phyloP scores from a whole-genome alignment of 2,113 vertebrate genomes.

The Elanoides forficatus region DNA sequence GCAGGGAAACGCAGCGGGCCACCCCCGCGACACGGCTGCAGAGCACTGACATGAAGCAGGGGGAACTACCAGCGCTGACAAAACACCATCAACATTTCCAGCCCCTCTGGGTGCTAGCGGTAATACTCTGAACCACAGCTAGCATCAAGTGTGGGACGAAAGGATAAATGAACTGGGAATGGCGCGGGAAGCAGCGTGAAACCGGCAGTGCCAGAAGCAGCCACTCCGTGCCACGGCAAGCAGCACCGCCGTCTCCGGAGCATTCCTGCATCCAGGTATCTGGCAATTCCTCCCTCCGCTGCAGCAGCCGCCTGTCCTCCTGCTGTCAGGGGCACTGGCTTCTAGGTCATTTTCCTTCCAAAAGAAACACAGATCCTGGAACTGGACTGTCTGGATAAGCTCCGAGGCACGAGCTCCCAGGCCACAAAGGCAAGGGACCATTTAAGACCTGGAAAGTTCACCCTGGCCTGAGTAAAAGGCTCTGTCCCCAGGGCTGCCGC shows the following conservation, averaged over 20 bases:
- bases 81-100: neutral
- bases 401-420: neutral
- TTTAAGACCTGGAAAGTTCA: neutral
- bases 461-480: neutral
- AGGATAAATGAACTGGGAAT: neutral
- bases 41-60: neutral
- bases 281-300: neutral
- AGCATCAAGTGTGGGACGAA: neutral
- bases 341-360: neutral
- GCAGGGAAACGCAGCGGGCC: neutral
- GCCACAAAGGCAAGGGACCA: neutral
- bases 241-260: neutral
- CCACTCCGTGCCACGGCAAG: neutral
- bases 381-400: neutral
- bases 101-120: neutral
- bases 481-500: neutral
- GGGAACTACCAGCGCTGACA: neutral
- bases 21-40: rapidly evolving
- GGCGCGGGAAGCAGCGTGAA: neutral
- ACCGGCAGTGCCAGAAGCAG: neutral
- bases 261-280: neutral
- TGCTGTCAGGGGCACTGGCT: neutral
- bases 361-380: neutral
- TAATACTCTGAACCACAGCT: neutral
- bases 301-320: too few relatives aligned